A percentile compares a stretch with the other conserved stretches of the same genome.
phyloP scores from a whole-genome alignment of 2,888 invertebrate species.

The Callyntrura guangdongensis region DNA sequence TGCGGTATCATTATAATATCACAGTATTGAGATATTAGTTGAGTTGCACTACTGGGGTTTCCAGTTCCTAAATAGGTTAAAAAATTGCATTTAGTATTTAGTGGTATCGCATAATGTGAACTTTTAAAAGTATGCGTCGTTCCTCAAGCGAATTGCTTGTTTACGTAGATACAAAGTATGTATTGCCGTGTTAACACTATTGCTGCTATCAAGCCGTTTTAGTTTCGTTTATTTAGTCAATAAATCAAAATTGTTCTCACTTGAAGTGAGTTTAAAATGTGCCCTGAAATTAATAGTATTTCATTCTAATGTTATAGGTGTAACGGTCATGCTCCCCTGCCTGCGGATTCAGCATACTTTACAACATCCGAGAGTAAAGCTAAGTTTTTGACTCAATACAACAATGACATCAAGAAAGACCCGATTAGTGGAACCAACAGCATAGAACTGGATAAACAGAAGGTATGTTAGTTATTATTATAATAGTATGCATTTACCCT shows the following conservation, averaged over 20 bases:
- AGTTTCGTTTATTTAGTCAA: neutral
- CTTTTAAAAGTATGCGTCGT: conserved; percentile 78
- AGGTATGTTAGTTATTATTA: conserved; percentile 83
- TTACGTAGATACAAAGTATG: conserved; percentile 84
- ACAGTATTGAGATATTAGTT: neutral
- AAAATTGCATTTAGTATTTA: no score
- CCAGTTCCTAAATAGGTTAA: neutral
- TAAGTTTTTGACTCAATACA: conserved; percentile 89
- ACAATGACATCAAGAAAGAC: conserved; percentile 83
- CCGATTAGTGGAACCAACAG: conserved; percentile 81
- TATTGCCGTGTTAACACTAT: neutral
- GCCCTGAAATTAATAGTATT: neutral
- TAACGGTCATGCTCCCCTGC: conserved; percentile 85
- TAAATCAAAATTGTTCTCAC: neutral
- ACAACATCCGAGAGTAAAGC: conserved; percentile 90
- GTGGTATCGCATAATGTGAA: neutral
- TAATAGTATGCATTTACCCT: neutral
- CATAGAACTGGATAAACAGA: conserved; percentile 85
- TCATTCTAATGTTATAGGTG: conserved; percentile 79
- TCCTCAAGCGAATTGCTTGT: conserved; percentile 81
- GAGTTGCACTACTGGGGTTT: no score
- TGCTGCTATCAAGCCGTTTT: neutral
- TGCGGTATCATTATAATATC: neutral
- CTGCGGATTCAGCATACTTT: conserved; percentile 89
- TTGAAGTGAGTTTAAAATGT: neutral